phyloP scores from a whole-genome alignment of 2,113 vertebrate genomes.

The Myrmecophaga tridactyla region DNA sequence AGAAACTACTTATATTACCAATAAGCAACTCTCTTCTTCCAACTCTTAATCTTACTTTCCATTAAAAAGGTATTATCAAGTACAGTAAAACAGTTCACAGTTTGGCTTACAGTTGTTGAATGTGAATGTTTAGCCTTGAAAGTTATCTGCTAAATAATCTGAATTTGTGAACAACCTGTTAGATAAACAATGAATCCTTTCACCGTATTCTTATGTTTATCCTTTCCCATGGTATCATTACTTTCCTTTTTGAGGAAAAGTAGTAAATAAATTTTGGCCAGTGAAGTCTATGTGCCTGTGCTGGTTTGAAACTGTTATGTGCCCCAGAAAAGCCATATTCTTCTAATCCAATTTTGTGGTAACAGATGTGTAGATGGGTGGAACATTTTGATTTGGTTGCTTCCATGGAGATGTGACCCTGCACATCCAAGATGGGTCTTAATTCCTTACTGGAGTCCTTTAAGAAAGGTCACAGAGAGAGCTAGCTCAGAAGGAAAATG shows the following conservation, averaged over 20 bases:
- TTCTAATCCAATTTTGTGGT: no score
- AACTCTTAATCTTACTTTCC: neutral
- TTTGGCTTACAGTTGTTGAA: constrained; percentile 8
- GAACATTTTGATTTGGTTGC: no score
- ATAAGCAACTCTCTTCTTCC: neutral
- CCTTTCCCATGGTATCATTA: neutral
- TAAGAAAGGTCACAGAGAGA: no score
- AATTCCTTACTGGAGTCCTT: no score
- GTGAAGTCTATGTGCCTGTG: neutral
- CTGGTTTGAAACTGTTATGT: no score
- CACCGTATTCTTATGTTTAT: neutral
- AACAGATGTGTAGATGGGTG: no score
- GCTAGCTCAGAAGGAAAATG: no score
- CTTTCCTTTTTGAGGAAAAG: neutral
- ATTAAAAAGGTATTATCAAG: neutral
- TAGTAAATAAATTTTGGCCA: neutral
- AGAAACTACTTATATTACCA: neutral
- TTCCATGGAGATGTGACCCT: no score
- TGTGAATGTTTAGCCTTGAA: constrained; percentile 34
- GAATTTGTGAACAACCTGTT: constrained; percentile 19
- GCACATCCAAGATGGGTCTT: no score
- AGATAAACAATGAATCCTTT: constrained; percentile 49
- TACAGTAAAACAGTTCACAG: constrained; percentile 9
- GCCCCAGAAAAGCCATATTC: no score
- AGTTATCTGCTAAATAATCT: constrained; percentile 44